A percentile compares a stretch with the other conserved stretches of the same genome.
Conservation (phyloP, 2,113 vertebrate species). For the Perca schrenkii region DNA sequence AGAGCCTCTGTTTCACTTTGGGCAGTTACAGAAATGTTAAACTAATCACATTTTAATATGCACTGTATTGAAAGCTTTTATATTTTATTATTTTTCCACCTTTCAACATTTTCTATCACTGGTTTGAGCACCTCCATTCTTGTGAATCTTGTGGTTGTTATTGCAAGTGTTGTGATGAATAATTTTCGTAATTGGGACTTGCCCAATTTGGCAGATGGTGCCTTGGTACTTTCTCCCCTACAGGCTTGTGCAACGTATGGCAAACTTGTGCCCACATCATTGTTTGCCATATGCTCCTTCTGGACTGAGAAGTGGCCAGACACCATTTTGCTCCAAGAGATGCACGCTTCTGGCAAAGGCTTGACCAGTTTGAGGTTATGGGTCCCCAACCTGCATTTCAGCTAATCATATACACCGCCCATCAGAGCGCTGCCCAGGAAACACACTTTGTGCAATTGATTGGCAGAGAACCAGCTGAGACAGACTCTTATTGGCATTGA, state of each 20-base stretch:
- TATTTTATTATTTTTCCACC: neutral
- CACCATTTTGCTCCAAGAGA: neutral
- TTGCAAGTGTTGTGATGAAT: constrained; percentile 51
- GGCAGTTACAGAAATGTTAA: neutral
- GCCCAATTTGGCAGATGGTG: constrained; percentile 64
- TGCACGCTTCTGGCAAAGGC: constrained; percentile 13
- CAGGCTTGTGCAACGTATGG: constrained; percentile 58
- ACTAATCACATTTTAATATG: neutral
- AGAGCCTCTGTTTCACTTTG: neutral
- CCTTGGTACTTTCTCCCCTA: constrained; percentile 31
- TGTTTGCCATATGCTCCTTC: constrained; percentile 62
- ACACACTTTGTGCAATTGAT: constrained; percentile 36
- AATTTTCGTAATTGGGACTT: constrained; percentile 57
- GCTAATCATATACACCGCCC: neutral
- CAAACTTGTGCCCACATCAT: constrained; percentile 56
- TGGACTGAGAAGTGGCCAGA: constrained; percentile 35
- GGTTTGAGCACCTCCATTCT: constrained; percentile 14
- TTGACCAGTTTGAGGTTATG: neutral
- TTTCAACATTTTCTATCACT: constrained; percentile 18
- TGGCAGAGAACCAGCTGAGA: constrained; percentile 34
- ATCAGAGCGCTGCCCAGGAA: constrained; percentile 14
- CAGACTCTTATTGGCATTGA: constrained; percentile 59
- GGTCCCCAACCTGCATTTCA: constrained; percentile 14
- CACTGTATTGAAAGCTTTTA: constrained; percentile 21
- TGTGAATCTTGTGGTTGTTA: constrained; percentile 25